Base-by-base conservation (phyloP, 2,797 vertebrate genomes). In the Dicrostonyx torquatus region DNA sequence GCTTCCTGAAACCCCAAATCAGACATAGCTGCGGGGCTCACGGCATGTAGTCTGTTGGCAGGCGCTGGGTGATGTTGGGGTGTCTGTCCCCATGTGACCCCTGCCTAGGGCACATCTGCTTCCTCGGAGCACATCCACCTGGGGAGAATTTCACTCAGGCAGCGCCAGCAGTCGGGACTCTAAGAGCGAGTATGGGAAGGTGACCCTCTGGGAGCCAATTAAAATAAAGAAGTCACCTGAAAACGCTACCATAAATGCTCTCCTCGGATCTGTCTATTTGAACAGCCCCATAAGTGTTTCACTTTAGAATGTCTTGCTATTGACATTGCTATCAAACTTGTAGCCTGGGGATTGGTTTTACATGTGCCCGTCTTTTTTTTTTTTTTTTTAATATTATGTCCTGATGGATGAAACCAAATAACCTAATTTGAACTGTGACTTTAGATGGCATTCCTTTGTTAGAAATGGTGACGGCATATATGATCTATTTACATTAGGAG, bases 351-450 rank as follows among this genome's bases (percentile, higher is more conserved):
- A n/a, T 13, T 84, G 64, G 48, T 77, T 84, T 94, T n/a, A 87
- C 83, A 50, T 68, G 50, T 3, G 84, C 45, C 53, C 26, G 3
- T 85, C n/a, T n/a, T n/a, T n/a, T n/a, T n/a, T n/a, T n/a, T n/a
- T n/a, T n/a, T n/a, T 91, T 94, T 92, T 84, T 68, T 89, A 29
- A 29, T 72, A 34, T 78, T 10, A 75, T 78, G 26, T 82, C 37
- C 89, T 91, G 70, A 85, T 93, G 43, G 70, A 77, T 94, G 50
- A 79, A 94, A 78, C 22, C 15, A 2, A 43, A 45, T 60, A 29
- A 93, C 90, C 84, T n/a, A 89, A 80, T 87, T 93, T 91, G 64
- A 90, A n/a, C 76, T 73, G 50, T 62, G 78, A 95, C 53, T 96
- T 94, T 87, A 82, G 87, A 91, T 76, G 50, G 7, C 55, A 85